Evolutionary conservation across 2,888 invertebrate species (phyloP).

Genomic region (Callyntrura sp.): DNA sequence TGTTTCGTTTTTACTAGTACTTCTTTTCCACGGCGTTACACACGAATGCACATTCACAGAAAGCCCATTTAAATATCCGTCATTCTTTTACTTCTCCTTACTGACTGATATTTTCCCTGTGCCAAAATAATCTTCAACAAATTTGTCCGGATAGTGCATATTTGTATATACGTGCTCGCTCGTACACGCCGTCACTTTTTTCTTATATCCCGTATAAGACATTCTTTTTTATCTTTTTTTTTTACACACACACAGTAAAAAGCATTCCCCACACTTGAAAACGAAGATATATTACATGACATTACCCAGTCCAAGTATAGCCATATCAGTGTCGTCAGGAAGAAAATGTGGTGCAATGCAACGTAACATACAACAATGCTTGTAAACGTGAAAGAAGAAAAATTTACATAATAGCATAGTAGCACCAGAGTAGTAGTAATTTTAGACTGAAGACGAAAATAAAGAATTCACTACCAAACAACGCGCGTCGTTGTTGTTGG

Average conservation of each 20-base stretch:
- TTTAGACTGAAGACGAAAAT: neutral
- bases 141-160: constrained; percentile 24
- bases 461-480: neutral
- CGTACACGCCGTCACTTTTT: too few species aligned
- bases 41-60: constrained; percentile 11
- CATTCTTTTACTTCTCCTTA: neutral
- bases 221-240: neutral
- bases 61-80: neutral
- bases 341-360: constrained; percentile 36
- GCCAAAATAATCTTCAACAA: constrained; percentile 19
- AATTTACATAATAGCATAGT: neutral
- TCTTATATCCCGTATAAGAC: neutral
- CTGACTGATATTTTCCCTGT: constrained; percentile 16
- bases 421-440: constrained; percentile 15
- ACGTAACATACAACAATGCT: neutral
- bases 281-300: neutral
- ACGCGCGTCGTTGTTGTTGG: neutral
- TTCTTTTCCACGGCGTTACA: too few species aligned
- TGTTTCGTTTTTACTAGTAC: too few species aligned
- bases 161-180: neutral
- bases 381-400: neutral
- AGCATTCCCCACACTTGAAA: constrained; percentile 27
- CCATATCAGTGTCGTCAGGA: neutral
- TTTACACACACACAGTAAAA: neutral
- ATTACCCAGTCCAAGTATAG: neutral